A percentile compares a stretch with the other conserved stretches of the same genome.
These are phyloP conservation scores for Chelonia mydas DNA, from an alignment of 2,797 vertebrate genomes.

Conservation along the genomic window DNA sequence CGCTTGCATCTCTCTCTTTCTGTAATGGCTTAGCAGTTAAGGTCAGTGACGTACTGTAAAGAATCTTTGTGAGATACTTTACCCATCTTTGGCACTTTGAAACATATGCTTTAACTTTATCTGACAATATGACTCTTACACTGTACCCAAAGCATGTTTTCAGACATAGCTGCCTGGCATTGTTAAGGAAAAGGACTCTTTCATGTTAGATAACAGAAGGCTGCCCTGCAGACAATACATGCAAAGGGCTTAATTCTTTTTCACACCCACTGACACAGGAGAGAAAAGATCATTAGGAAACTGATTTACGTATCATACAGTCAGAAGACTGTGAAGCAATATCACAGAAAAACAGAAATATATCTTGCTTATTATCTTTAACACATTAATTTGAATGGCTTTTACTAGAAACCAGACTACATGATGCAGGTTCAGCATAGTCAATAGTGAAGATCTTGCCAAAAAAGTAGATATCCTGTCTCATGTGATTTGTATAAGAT, in stretches of 20 bases:
- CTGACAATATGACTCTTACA: neutral
- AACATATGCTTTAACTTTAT: neutral
- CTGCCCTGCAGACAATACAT: neutral
- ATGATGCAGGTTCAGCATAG: neutral
- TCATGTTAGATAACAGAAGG: neutral
- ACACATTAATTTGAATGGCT: neutral
- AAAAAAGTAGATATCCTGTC: neutral
- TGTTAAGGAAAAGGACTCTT: neutral
- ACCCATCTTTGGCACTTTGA: neutral
- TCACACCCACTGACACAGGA: neutral
- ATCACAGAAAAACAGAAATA: neutral
- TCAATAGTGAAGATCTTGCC: neutral
- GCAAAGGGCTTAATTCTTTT: neutral
- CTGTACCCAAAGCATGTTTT: neutral
- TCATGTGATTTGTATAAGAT: neutral
- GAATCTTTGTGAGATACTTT: neutral
- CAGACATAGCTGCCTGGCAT: neutral
- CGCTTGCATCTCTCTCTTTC: neutral
- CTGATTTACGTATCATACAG: rapidly evolving
- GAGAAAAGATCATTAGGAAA: neutral
- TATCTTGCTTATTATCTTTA: neutral
- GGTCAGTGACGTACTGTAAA: neutral
- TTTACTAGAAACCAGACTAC: neutral
- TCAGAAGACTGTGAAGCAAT: neutral
- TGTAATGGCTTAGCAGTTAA: neutral